Conservation (phyloP, 1,140 invertebrate genomes). For the Leptinotarsa undecemlineata region DNA sequence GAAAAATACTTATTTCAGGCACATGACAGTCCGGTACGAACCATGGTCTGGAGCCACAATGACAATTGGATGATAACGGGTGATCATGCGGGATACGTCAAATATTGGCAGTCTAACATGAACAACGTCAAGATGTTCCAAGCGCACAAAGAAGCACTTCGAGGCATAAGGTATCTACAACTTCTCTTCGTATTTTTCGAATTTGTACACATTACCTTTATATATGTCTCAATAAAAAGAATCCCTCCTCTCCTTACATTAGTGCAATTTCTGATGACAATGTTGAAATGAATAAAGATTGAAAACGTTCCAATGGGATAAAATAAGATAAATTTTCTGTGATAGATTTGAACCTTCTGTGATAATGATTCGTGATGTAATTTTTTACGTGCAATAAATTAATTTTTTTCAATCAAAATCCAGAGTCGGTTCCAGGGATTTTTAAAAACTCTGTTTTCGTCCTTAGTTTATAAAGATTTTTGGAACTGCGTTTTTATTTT, state of each 20-base stretch:
- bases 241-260: conserved; percentile 42
- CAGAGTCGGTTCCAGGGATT: conserved; percentile 45
- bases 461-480: conserved; percentile 41
- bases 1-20: conserved; percentile 66
- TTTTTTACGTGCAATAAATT: conserved; percentile 51
- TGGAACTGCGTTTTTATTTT: conserved; percentile 53
- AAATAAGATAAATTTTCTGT: conserved; percentile 30
- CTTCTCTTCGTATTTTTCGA: conserved; percentile 50
- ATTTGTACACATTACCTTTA: conserved; percentile 38
- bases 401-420: conserved; percentile 39
- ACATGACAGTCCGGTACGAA: conserved; percentile 95
- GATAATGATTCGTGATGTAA: conserved; percentile 47
- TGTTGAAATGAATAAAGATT: conserved; percentile 29
- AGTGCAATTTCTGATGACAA: conserved; percentile 37
- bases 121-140: conserved; percentile 99
- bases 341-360: conserved; percentile 41
- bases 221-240: conserved; percentile 41
- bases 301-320: not conserved
- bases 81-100: conserved; percentile 97
- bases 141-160: conserved; percentile 98
- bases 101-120: conserved; percentile 99
- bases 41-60: conserved; percentile 99
- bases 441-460: conserved; percentile 41
- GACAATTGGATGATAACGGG: conserved; percentile 99
- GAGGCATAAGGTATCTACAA: conserved; percentile 90